These are phyloP conservation scores for Brachyhypopomus gauderio DNA, from an alignment of 2,113 vertebrate genomes.

Conservation along the genomic window DNA sequence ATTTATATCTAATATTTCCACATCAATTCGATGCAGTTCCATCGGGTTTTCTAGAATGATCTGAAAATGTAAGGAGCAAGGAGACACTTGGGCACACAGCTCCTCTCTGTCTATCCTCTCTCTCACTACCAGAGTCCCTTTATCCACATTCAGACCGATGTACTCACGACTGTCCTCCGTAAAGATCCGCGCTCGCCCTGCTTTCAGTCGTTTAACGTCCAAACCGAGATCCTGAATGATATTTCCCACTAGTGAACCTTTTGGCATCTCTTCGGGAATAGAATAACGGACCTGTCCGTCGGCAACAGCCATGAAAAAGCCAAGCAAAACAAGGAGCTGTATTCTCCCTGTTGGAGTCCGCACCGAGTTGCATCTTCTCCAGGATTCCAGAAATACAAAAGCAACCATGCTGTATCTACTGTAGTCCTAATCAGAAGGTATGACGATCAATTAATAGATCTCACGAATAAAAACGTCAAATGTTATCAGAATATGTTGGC, in stretches of 20 bases:
- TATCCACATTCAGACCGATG: conserved; percentile 66
- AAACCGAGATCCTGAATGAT: conserved; percentile 76
- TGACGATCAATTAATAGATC: background rate
- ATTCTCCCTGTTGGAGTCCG: conserved; percentile 51
- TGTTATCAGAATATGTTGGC: background rate
- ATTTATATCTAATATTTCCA: conserved; percentile 45
- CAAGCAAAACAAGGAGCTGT: conserved; percentile 56
- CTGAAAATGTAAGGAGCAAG: conserved; percentile 62
- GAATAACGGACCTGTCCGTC: conserved; percentile 59
- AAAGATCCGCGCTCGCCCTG: conserved; percentile 72
- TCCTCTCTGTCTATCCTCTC: conserved; percentile 64
- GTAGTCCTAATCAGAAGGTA: background rate
- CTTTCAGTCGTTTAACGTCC: conserved; percentile 66
- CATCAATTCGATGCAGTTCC: conserved; percentile 59
- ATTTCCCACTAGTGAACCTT: conserved; percentile 71
- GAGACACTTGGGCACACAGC: conserved; percentile 55
- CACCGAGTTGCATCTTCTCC: conserved; percentile 64
- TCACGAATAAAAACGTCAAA: background rate
- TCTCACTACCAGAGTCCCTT: conserved; percentile 62
- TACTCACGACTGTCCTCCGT: conserved; percentile 75
- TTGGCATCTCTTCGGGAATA: conserved; percentile 55
- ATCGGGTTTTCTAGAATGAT: conserved; percentile 65
- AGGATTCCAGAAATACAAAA: conserved; percentile 65
- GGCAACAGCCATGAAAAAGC: conserved; percentile 62
- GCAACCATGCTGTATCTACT: conserved; percentile 39